Conservation (phyloP, 2,113 vertebrate species). For the Periophthalmus modestus region DNA sequence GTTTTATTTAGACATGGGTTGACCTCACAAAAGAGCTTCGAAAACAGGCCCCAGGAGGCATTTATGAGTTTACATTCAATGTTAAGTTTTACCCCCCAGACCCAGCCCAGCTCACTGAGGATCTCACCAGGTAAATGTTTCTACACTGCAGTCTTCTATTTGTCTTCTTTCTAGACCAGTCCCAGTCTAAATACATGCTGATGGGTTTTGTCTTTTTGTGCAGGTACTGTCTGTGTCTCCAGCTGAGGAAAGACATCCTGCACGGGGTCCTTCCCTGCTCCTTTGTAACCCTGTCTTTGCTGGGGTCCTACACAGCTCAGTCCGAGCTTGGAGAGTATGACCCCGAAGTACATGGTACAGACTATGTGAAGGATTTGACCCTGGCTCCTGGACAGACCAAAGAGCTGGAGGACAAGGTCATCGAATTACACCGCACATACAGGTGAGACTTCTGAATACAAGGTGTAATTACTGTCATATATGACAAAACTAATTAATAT, state of each 20-base stretch:
- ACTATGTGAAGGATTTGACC: conserved; percentile 87
- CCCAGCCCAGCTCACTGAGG: conserved; percentile 91
- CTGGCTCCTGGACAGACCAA: conserved; percentile 90
- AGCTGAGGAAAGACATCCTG: conserved; percentile 92
- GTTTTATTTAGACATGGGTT: conserved; percentile 85
- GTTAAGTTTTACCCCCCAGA: conserved; percentile 98
- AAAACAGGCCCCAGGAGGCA: conserved; percentile 89
- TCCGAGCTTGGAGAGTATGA: conserved; percentile 95
- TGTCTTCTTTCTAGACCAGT: background rate
- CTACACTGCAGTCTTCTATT: background rate
- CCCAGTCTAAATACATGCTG: background rate
- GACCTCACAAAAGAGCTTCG: conserved; percentile 92
- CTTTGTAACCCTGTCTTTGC: conserved; percentile 89
- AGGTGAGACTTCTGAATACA: conserved; percentile 69
- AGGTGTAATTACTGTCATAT: background rate
- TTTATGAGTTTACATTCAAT: conserved; percentile 89
- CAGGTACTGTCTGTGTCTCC: conserved; percentile 94
- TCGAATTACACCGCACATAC: conserved; percentile 92
- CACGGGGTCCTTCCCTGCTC: conserved; percentile 88
- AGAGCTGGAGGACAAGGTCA: conserved; percentile 93
- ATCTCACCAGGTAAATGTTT: conserved; percentile 89
- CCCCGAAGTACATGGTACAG: conserved; percentile 82
- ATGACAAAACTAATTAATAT: background rate
- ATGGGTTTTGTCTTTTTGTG: background rate
- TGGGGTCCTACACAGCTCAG: conserved; percentile 93